These are phyloP conservation scores for Cynodonichthys magdalenae DNA, from an alignment of 2,797 vertebrate species.

Conservation along the genomic window DNA sequence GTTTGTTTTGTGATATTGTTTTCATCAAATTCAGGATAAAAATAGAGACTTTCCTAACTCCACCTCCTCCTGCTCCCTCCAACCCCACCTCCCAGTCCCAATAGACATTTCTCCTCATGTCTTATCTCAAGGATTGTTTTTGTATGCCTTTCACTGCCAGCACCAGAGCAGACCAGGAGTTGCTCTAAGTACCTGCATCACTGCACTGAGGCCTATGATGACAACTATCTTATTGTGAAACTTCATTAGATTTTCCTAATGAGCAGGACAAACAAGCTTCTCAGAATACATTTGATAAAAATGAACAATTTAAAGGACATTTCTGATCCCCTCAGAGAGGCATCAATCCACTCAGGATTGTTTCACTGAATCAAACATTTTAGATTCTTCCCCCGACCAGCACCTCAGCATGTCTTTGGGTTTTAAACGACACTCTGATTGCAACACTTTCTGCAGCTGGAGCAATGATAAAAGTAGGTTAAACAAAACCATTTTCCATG, in stretches of 20 bases:
- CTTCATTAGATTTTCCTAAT: too few species aligned
- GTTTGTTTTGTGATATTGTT: too few species aligned
- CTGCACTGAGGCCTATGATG: background rate
- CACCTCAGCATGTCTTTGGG: background rate
- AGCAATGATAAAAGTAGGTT: constrained; percentile 23
- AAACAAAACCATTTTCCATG: constrained; percentile 29
- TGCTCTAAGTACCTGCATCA: constrained; percentile 31
- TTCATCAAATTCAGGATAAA: constrained; percentile 74
- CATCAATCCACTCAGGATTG: too few species aligned
- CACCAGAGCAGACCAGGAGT: constrained; percentile 34
- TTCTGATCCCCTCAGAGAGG: too few species aligned
- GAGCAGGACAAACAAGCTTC: too few species aligned
- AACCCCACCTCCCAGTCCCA: constrained; percentile 22
- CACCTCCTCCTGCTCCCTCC: constrained; percentile 8
- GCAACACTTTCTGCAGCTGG: constrained; percentile 1
- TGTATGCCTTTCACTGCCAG: constrained; percentile 65
- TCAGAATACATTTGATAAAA: too few species aligned
- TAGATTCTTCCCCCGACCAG: too few species aligned
- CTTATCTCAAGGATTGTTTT: constrained; percentile 67
- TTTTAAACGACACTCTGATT: background rate
- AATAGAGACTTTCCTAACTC: constrained; percentile 12
- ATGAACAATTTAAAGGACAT: too few species aligned
- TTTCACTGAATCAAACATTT: too few species aligned
- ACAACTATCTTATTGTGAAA: too few species aligned
- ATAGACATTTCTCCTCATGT: constrained; percentile 48